Evolutionary conservation across 1,140 invertebrate genomes (phyloP).

Genomic region (Saccostrea cuccullata): DNA sequence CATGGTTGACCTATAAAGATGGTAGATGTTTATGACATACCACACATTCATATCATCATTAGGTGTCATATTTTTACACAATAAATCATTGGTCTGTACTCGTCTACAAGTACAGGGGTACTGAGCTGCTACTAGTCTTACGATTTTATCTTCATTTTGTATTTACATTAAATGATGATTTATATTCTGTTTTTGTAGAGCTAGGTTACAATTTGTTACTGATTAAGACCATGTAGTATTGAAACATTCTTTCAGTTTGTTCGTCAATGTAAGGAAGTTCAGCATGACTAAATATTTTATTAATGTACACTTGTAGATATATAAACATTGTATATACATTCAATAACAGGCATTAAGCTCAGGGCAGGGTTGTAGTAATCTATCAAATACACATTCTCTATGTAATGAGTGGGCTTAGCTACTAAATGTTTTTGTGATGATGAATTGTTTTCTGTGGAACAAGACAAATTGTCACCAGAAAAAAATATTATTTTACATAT

Average conservation of each 20-base stretch:
- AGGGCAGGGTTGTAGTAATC: background rate
- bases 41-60: background rate
- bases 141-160: too few relatives aligned
- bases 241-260: too few relatives aligned
- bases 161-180: too few relatives aligned
- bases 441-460: constrained; percentile 1
- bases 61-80: background rate
- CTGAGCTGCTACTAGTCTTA: background rate
- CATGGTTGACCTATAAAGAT: background rate
- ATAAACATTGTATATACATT: background rate
- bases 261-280: too few relatives aligned
- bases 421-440: background rate
- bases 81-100: background rate
- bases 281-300: too few relatives aligned
- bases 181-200: too few relatives aligned
- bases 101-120: background rate
- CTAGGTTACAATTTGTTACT: too few relatives aligned
- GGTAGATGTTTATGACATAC: background rate
- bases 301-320: too few relatives aligned
- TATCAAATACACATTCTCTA: background rate
- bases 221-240: too few relatives aligned
- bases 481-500: too few relatives aligned
- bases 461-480: too few relatives aligned
- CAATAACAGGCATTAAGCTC: too few relatives aligned
- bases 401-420: background rate